Base-by-base conservation (phyloP, 2,797 vertebrate genomes). In the Allobates femoralis region DNA sequence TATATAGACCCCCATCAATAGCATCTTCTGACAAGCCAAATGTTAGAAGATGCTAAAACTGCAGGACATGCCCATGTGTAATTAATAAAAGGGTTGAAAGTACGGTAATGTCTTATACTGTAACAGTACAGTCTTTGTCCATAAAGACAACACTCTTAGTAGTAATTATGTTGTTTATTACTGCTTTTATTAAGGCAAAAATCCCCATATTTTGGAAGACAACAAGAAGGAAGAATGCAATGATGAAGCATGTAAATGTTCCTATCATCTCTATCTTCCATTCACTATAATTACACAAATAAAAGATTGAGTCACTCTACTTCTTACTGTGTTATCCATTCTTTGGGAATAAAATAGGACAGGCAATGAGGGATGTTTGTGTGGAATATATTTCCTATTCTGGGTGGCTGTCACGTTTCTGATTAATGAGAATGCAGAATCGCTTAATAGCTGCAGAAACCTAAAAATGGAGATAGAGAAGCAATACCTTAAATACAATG, bases 241-340 rank as follows among this genome's bases (percentile, higher is more conserved):
- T 51, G 37, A 67, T 28, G 30, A 66, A 50, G 3, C 12, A 55
- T 0, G 60, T 14, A 41, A 14, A 78, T 26, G 12, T 21, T 19
- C 34, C 56, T 60, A 67, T 53, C 21, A n/a, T 34, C 15, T 66
- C 12, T 14, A 53, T 67, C 16, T 32, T 69, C 12, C 8, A 5
- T 66, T 18, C 26, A 69, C 60, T 67, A 50, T 56, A 16, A 18
- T 16, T 80, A 23, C 7, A 50, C 60, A 80, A 41, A n/a, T 83
- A 30, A 83, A 69, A 83, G 55, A 56, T 37, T 83, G 67, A 56
- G 55, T 83, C n/a, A 30, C 3, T 75, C 50, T 34, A 46, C 55
- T 19, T 34, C 55, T 66, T 37, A 60, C 41, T 4, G 21, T 26
- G 28, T 51, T 21, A 34, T 21, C 26, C 50, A 51, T 26, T 26